Evolutionary conservation across 2,113 vertebrate species (phyloP).

Genomic region (Xerus inauris): DNA sequence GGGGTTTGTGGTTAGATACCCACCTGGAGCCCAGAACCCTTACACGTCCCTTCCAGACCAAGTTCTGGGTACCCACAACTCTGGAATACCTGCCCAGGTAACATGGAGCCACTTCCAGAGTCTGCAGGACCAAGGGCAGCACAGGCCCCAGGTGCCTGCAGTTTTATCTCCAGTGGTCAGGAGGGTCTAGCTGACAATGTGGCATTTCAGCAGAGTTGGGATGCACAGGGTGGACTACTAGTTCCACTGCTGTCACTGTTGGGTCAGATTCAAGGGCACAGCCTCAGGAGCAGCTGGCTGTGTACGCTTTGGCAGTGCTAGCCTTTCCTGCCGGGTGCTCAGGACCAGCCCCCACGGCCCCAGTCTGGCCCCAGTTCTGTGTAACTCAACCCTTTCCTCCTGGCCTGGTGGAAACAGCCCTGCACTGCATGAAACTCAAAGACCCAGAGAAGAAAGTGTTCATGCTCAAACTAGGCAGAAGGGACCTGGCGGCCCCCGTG

Average conservation of each 20-base stretch:
- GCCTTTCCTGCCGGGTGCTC: not conserved
- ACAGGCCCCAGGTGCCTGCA: not conserved
- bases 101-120: not conserved
- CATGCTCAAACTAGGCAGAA: not conserved
- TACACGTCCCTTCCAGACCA: not conserved
- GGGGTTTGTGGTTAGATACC: not conserved
- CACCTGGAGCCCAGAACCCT: not conserved
- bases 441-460: not conserved
- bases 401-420: not conserved
- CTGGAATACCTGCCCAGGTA: not conserved
- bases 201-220: not conserved
- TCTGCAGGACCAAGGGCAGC: fast-evolving
- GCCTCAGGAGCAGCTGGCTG: not conserved
- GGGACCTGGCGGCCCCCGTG: not conserved
- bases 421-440: not conserved
- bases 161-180: not conserved
- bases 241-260: not conserved
- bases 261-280: not conserved
- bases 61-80: not conserved
- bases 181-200: not conserved
- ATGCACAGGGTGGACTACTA: fast-evolving
- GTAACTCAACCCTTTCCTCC: not conserved
- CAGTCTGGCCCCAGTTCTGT: not conserved
- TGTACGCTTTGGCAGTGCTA: too few species aligned
- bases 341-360: not conserved